A percentile compares a stretch with the other conserved stretches of the same genome.
phyloP scores from a whole-genome alignment of 2,113 vertebrate species.

The Pycnonotus jocosus region DNA sequence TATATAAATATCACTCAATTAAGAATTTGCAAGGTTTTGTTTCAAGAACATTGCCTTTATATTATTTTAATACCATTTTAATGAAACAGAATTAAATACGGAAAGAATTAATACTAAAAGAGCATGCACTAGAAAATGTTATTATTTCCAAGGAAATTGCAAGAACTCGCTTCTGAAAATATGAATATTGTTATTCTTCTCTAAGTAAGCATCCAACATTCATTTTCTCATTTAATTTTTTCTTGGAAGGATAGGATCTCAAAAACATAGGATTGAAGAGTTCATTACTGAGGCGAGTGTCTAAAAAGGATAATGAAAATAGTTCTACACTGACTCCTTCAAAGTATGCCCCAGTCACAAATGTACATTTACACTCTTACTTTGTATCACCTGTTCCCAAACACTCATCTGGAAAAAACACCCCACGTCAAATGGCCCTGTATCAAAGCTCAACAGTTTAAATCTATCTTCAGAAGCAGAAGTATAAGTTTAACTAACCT shows the following conservation, averaged over 20 bases:
- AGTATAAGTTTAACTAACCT: not conserved
- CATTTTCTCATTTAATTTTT: slow-evolving; percentile 15
- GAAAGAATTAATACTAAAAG: not conserved
- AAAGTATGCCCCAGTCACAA: not conserved
- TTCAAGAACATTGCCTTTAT: not conserved
- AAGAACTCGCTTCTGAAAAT: not conserved
- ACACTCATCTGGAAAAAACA: not conserved
- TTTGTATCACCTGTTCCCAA: not conserved
- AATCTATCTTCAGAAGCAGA: not conserved
- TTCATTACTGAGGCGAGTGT: not conserved
- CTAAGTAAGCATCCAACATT: not conserved
- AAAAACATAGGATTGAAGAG: not conserved
- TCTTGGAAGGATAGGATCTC: not conserved
- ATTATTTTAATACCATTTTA: not conserved
- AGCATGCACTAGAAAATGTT: rapidly evolving
- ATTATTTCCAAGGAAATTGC: not conserved
- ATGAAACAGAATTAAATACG: not conserved
- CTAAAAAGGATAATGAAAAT: not conserved
- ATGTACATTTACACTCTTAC: not conserved
- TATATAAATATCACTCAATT: not conserved
- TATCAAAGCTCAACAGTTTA: not conserved
- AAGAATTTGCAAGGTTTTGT: not conserved
- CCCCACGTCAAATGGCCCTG: not conserved
- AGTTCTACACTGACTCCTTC: not conserved
- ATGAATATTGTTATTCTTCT: not conserved